Base-by-base conservation (phyloP, 2,797 vertebrate species). In the Parotocinclus haroldoi region DNA sequence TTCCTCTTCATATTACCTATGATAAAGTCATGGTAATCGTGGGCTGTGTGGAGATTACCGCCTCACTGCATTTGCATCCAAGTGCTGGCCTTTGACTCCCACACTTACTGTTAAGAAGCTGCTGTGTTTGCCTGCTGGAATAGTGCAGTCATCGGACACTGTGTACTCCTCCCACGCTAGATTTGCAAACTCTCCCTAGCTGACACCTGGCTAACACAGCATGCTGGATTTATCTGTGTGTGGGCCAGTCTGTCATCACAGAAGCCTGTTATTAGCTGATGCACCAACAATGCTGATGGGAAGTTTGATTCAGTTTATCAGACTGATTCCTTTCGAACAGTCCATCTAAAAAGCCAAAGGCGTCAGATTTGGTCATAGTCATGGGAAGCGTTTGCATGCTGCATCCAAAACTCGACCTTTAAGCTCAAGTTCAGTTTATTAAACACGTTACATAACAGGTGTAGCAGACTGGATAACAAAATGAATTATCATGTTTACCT, bases 81-180 rank as follows among this genome's bases (percentile, higher is more conserved):
- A 72, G 36, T 63, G 10, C 37, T 66, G 13, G 42, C 61, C 75
- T 87, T 81, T 82, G 75, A 69, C 40, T 67, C 16, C 74, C 56
- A 63, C 63, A 58, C 36, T 14, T 27, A 27, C 19, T 64, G 60
- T 63, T 49, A 58, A 4, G 9, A 53, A 71, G 16, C 45, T 53
- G 36, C 39, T n/a, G 8, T 50, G 51, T 27, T 44, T 52, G 17
- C 16, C 55, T 54, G 46, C 18, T 68, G 69, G 56, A 70, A 72
- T 71, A 53, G 79, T 55, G 66, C 72, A 66, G 76, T 71, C 45
- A 74, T 58, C 65, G 58, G 62, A 71, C 70, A 77, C 63, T 74
- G 76, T 74, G 80, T 81, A 61, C 69, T 73, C 75, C 58, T 48
- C 73, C 79, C 57, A 76, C 13, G 36, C 56, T 16, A 49, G 37